Evolutionary conservation across 1,140 invertebrate genomes (phyloP).

Genomic region (Drosophila azteca): DNA sequence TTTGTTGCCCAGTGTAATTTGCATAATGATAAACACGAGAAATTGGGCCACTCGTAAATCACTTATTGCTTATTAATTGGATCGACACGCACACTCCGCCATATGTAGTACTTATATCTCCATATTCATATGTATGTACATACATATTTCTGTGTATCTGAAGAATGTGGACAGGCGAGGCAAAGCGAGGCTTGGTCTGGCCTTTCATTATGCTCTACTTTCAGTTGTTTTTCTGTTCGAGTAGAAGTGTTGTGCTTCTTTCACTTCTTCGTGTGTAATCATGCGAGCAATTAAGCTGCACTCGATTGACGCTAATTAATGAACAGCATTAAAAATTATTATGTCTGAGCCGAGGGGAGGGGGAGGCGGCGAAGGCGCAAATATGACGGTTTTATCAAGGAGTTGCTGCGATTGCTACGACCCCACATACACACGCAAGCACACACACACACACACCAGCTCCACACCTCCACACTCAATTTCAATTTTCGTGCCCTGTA

Average conservation of each 20-base stretch:
- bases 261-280: conserved; percentile 48
- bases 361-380: conserved; percentile 6
- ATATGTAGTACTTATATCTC: too few relatives aligned
- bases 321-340: conserved; percentile 77
- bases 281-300: conserved; percentile 58
- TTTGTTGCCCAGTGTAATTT: not conserved
- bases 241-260: not conserved
- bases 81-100: not conserved
- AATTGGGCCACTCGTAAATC: conserved; percentile 14
- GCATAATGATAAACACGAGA: not conserved
- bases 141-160: too few relatives aligned
- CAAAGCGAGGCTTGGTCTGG: not conserved
- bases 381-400: conserved; percentile 57
- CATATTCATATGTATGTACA: too few relatives aligned
- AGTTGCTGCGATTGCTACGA: conserved; percentile 4
- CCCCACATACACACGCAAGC: conserved; percentile 14
- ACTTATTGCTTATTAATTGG: conserved; percentile 25
- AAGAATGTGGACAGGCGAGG: too few relatives aligned
- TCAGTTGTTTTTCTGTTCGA: conserved; percentile 1
- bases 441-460: not conserved
- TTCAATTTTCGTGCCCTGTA: conserved; percentile 78
- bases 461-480: conserved; percentile 18
- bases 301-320: conserved; percentile 71
- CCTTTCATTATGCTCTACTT: conserved; percentile 23
- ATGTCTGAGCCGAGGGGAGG: conserved; percentile 41